These are phyloP conservation scores for Sebastiscus tertius DNA, from an alignment of 2,797 vertebrate species.

Conservation along the genomic window DNA sequence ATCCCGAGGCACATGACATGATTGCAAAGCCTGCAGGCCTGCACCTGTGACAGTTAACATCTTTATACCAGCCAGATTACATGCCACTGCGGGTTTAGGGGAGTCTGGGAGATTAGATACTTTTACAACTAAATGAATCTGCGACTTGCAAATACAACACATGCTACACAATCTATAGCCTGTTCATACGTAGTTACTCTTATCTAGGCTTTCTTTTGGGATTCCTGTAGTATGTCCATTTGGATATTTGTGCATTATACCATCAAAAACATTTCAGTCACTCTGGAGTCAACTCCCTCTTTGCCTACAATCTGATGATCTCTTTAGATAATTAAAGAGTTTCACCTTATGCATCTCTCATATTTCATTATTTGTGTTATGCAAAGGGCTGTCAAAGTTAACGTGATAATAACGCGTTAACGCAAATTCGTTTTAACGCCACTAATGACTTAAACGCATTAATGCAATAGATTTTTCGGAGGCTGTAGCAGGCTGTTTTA, in stretches of 20 bases:
- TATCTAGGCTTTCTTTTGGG: neutral
- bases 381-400: no score
- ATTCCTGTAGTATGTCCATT: neutral
- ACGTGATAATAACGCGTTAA: no score
- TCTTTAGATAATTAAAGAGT: neutral
- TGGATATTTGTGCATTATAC: neutral
- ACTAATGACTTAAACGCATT: no score
- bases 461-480: no score
- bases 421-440: no score
- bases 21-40: conserved; percentile 71
- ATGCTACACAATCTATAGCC: conserved; percentile 1
- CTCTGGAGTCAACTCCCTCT: neutral
- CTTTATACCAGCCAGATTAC: conserved; percentile 61
- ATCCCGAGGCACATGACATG: conserved; percentile 65
- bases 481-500: fast-evolving
- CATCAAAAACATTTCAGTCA: neutral
- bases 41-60: conserved; percentile 65
- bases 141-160: conserved; percentile 25
- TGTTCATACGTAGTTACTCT: conserved; percentile 2
- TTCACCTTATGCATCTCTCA: neutral
- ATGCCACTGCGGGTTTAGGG: conserved; percentile 21
- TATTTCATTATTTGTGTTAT: neutral
- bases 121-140: conserved; percentile 21
- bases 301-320: neutral
- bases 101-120: conserved; percentile 40